Evolutionary conservation across 2,888 invertebrate genomes (phyloP), one percentile per base, ranked within the genome.

Genomic region (Sarcophaga rosellei): DNA sequence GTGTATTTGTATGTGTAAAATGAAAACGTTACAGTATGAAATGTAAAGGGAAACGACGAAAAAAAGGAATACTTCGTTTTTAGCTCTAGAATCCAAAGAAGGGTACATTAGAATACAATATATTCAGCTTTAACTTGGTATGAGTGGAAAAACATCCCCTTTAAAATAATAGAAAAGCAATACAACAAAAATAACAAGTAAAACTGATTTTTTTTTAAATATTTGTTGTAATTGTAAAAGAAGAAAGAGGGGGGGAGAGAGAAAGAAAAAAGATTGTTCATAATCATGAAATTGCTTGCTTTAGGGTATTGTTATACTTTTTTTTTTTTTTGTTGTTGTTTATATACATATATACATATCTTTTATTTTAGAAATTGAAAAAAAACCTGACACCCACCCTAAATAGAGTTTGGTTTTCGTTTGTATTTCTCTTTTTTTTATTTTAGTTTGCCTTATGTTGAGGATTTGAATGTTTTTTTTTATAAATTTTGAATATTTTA

Each of bases 1-100:
- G 90, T 91, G 90, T n/a, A n/a, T n/a, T n/a, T n/a, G n/a, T n/a
- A n/a, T 90, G 91, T 90, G 90, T 89, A 90, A 87, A 87, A 35
- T 20, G 11, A 61, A 61, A 61, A 20, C 21, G 61, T 20, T n/a
- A 57, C n/a, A 17, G 17, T 57, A 57, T 65, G 57, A 84, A 74
- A 78, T 87, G 84, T 84, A 78, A 72, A 72, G 65, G 73, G 23
- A 62, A 74, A 69, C 35, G 2, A 35, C 35, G 35, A 35, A 35
- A 35, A 35, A 35, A 35, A 10, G 35, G 35, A 35, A 35, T 25
- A 3, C 0, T 25, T 25, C 35, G 8, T 35, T 35, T 8, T 35
- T 35, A 35, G 35, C 35, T 35, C 10, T 35, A 35, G 35, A 35
- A 35, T 17, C 45, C 4, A 69, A 81, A 23, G 5, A 74, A 45